Evolutionary conservation across 2,797 vertebrate genomes (phyloP), one percentile per base, ranked within the genome.

Genomic region (Gila robusta): DNA sequence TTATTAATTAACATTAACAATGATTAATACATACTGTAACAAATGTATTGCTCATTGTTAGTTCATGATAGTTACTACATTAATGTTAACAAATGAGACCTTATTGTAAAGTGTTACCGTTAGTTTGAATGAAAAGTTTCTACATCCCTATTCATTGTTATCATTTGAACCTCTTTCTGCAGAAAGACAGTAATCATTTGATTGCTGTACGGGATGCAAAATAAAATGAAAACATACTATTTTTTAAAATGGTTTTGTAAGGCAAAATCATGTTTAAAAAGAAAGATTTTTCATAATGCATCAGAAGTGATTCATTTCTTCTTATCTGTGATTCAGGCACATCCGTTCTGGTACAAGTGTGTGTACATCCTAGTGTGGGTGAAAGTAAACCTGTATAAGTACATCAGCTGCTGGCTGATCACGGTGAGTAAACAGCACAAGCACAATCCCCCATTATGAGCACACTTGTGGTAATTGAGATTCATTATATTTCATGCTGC

Each of bases 331-430:
- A 10, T 88, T 49, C 92, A 97, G 98, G 96, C 95, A 66, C 95
- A 97, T 67, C 94, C 96, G 0, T 97, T 99, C 94, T 98, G 97
- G 97, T 98, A 97, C 93, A 98, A 97, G 73, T 99, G 97, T 91
- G 91, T 97, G 86, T 99, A 97, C 91, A 97, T 99, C 87, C 88
- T 98, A 87, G 81, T 99, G 52, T 99, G 98, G 98, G 97, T 96
- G 81, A 99, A 99, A 95, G 87, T 99, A 23, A 96, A 95, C 88
- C 95, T 99, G 87, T 99, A 99, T 94, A 99, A 98, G 93, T 99
- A 99, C 0, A 98, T 99, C 91, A 97, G 97, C 93, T 99, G 98
- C 93, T 99, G 98, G 98, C 94, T 99, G 64, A 98, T 99, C 88
- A 97, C 97, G 89, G 98, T 99, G 91, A 98, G 98, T 94, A 89